Evolutionary conservation across 2,797 vertebrate species (phyloP).

Genomic region (Coregonus suidteri): DNA sequence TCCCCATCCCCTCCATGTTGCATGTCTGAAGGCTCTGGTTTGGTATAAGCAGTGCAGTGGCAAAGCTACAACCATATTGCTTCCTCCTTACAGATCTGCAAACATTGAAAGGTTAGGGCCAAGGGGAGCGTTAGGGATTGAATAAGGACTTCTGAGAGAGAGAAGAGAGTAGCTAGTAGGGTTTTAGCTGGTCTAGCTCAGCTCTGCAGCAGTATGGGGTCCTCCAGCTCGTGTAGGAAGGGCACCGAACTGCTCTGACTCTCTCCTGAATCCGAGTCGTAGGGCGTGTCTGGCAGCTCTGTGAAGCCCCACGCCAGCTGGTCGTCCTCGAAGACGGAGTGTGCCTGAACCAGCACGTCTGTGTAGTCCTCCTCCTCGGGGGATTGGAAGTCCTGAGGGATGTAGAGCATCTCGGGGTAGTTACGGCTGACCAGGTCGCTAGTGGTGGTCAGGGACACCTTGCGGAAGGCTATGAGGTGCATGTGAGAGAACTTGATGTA

Average conservation of each 20-base stretch:
- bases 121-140: background rate
- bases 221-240: slow-evolving; percentile 93
- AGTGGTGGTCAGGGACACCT: slow-evolving; percentile 89
- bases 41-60: background rate
- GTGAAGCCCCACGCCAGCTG: slow-evolving; percentile 89
- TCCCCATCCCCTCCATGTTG: background rate
- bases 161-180: background rate
- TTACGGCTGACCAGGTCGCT: slow-evolving; percentile 98
- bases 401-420: slow-evolving; percentile 99
- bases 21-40: background rate
- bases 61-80: background rate
- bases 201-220: slow-evolving; percentile 94
- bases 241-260: slow-evolving; percentile 91
- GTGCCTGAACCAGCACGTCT: slow-evolving; percentile 75
- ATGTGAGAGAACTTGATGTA: slow-evolving; percentile 98
- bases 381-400: slow-evolving; percentile 96
- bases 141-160: slow-evolving; percentile 20
- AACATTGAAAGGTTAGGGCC: background rate
- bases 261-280: slow-evolving; percentile 97
- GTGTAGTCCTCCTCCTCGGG: slow-evolving; percentile 83
- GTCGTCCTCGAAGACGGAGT: slow-evolving; percentile 93
- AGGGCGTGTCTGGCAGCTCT: slow-evolving; percentile 92
- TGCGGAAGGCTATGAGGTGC: slow-evolving; percentile 98
- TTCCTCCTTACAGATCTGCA: background rate
- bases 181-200: slow-evolving; percentile 78